A percentile compares a stretch with the other conserved stretches of the same genome.
Conservation (phyloP, 2,888 invertebrate species). For the Scaptomyza tumidula region DNA sequence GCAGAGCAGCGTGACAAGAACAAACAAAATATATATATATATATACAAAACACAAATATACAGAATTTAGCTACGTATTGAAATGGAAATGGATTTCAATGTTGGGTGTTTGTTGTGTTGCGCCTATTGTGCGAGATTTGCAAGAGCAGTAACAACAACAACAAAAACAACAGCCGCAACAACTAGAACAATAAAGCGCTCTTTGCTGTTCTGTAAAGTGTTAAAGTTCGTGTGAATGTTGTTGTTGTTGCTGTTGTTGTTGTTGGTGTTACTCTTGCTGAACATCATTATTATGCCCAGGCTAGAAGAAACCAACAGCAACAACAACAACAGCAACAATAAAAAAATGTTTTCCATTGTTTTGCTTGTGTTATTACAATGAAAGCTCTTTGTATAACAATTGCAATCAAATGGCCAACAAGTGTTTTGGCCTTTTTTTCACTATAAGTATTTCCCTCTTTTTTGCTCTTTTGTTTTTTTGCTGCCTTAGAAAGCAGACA, state of each 20-base stretch:
- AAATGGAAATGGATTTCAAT: slow-evolving; percentile 73
- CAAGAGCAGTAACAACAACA: slow-evolving; percentile 32
- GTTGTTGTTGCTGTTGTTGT: slow-evolving; percentile 38
- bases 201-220: slow-evolving; percentile 45
- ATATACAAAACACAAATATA: slow-evolving; percentile 3
- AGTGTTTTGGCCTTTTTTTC: slow-evolving; percentile 52
- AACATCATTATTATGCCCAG: slow-evolving; percentile 72
- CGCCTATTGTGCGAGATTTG: slow-evolving; percentile 53
- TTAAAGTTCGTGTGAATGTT: slow-evolving; percentile 78
- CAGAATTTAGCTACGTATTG: slow-evolving; percentile 57
- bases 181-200: slow-evolving; percentile 33
- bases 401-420: slow-evolving; percentile 68
- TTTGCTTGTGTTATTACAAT: slow-evolving; percentile 75
- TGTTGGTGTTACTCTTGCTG: slow-evolving; percentile 37
- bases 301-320: slow-evolving; percentile 36
- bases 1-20: slow-evolving; percentile 77
- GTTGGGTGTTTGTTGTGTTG: slow-evolving; percentile 34
- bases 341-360: slow-evolving; percentile 63
- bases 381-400: slow-evolving; percentile 74
- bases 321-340: slow-evolving; percentile 33
- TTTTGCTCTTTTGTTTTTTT: not conserved
- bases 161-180: slow-evolving; percentile 13
- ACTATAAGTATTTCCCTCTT: slow-evolving; percentile 9
- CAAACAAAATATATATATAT: slow-evolving; percentile 49
- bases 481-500: slow-evolving; percentile 10